Conservation (phyloP, 2,113 vertebrate species). For the Neolamprologus sp. region DNA sequence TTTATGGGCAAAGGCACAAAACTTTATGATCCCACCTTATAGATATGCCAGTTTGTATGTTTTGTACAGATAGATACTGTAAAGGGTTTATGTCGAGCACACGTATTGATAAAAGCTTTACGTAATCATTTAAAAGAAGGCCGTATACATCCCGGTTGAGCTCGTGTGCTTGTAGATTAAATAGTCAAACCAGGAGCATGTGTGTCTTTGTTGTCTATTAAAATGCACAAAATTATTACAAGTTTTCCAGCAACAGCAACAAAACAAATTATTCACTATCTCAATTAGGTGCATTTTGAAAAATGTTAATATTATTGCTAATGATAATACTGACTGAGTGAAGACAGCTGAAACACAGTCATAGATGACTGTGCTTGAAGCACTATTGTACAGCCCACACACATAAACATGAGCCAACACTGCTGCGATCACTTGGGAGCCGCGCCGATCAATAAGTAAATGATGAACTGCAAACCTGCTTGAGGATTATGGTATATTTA, state of each 20-base stretch:
- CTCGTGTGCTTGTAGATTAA: not conserved
- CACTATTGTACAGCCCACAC: not conserved
- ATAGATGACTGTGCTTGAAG: not conserved
- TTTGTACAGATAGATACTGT: not conserved
- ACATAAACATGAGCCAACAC: not conserved
- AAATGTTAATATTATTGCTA: not conserved
- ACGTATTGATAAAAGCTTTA: not conserved
- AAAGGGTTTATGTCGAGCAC: not conserved
- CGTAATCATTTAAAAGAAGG: not conserved
- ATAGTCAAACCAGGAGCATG: not conserved
- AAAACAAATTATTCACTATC: not conserved
- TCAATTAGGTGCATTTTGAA: not conserved
- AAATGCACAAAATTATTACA: not conserved
- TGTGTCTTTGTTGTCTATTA: not conserved
- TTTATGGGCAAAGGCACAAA: not conserved
- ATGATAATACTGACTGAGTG: not conserved
- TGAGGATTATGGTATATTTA: slow-evolving; percentile 1
- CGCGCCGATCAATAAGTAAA: slow-evolving; percentile 33
- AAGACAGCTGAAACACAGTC: not conserved
- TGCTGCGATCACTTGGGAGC: not conserved
- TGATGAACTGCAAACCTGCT: slow-evolving; percentile 3
- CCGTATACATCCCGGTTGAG: not conserved
- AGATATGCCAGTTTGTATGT: not conserved
- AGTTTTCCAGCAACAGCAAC: not conserved
- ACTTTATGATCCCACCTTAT: not conserved